Conservation (phyloP, 2,888 invertebrate genomes). For the Phengaris alcon region DNA sequence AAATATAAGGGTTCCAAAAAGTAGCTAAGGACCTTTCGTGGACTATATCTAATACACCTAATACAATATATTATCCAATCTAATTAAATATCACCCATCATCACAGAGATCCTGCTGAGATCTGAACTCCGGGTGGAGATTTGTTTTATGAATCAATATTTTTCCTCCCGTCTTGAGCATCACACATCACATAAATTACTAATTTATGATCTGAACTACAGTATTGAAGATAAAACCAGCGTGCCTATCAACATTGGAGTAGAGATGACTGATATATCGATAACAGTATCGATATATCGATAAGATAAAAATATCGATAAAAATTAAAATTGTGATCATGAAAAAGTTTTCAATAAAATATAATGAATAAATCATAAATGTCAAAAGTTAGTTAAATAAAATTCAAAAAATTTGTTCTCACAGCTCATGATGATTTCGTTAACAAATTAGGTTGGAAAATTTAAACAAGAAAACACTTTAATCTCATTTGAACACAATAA, state of each 20-base stretch:
- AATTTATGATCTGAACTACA: constrained; percentile 28
- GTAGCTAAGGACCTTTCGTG: too few species aligned
- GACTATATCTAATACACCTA: too few species aligned
- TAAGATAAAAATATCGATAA: constrained; percentile 1
- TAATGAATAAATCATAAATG: background rate
- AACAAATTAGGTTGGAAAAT: constrained; percentile 12
- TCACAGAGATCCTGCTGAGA: background rate
- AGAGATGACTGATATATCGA: background rate
- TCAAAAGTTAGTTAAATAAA: constrained; percentile 12
- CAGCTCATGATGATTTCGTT: background rate
- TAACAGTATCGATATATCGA: background rate
- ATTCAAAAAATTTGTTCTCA: background rate
- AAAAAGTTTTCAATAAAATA: background rate
- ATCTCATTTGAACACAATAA: constrained; percentile 5
- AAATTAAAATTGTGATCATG: background rate
- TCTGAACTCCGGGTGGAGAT: background rate
- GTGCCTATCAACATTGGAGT: background rate
- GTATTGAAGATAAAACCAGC: constrained; percentile 21
- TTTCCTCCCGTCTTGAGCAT: constrained; percentile 22
- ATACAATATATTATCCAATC: background rate
- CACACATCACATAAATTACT: constrained; percentile 20
- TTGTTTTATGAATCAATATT: constrained; percentile 14
- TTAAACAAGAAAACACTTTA: constrained; percentile 10
- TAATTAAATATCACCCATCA: background rate
- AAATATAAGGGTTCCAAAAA: too few species aligned